Evolutionary conservation across 2,888 invertebrate species (phyloP).

Genomic region (Hemaris fuciformis): DNA sequence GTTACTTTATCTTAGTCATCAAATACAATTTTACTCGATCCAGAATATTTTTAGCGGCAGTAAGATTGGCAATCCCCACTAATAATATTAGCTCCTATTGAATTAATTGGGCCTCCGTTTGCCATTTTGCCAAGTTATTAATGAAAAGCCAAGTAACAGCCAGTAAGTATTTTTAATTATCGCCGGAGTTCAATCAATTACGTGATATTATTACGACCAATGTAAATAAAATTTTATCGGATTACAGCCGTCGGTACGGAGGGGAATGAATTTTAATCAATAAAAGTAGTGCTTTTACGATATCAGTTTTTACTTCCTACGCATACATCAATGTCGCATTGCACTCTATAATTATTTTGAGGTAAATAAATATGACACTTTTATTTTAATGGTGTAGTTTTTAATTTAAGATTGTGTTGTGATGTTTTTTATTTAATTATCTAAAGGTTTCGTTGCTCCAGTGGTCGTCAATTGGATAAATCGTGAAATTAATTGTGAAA

Average conservation of each 20-base stretch:
- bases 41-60: no score
- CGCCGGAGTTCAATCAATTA: background rate
- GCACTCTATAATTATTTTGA: background rate
- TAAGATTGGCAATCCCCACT: no score
- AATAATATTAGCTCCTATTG: background rate
- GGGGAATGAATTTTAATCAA: conserved; percentile 9
- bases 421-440: no score
- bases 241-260: background rate
- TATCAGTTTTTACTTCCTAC: conserved; percentile 1
- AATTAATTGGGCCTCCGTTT: background rate
- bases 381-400: background rate
- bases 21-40: no score
- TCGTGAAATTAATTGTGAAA: no score
- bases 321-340: background rate
- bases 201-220: background rate
- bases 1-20: no score
- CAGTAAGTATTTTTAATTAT: background rate
- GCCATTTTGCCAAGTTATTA: background rate
- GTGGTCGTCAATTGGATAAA: no score
- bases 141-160: background rate
- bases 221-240: background rate
- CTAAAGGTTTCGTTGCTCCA: no score
- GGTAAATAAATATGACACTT: background rate
- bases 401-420: no score
- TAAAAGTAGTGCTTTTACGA: conserved; percentile 1